A percentile compares a stretch with the other conserved stretches of the same genome.
Conservation (phyloP, 2,113 vertebrate genomes). For the Spea bombifrons region DNA sequence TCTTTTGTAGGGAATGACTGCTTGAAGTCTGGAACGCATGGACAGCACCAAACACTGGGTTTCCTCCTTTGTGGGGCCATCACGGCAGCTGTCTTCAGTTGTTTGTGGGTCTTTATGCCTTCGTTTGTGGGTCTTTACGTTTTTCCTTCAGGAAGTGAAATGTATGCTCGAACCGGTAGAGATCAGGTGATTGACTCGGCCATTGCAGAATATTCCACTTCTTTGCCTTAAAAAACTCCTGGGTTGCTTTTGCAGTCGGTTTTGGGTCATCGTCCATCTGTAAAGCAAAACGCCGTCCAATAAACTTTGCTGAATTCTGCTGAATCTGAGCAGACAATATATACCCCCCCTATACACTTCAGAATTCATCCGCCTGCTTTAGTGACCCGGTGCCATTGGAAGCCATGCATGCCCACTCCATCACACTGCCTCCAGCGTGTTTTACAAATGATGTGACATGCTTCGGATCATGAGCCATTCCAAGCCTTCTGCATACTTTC, state of each 20-base stretch:
- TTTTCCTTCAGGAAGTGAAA: slow-evolving; percentile 1
- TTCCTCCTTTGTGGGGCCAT: background rate
- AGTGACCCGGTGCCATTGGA: background rate
- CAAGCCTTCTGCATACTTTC: background rate
- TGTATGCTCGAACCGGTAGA: background rate
- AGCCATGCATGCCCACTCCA: background rate
- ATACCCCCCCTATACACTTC: background rate
- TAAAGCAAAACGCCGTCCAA: background rate
- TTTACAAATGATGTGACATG: background rate
- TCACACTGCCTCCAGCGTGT: background rate
- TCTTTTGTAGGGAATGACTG: background rate
- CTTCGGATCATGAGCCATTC: slow-evolving; percentile 1
- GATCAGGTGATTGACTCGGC: slow-evolving; percentile 1
- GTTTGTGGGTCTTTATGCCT: background rate
- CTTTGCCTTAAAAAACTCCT: slow-evolving; percentile 4
- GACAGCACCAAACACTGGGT: background rate
- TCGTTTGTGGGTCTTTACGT: background rate
- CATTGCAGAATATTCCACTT: slow-evolving; percentile 1
- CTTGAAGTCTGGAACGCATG: background rate
- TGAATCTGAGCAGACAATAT: background rate
- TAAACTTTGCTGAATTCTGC: background rate
- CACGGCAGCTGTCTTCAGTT: background rate
- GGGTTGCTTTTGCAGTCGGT: slow-evolving; percentile 2
- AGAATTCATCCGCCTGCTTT: background rate
- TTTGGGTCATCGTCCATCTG: slow-evolving; percentile 11